phyloP scores from a whole-genome alignment of 2,888 invertebrate species.

The Spilarctia lutea region DNA sequence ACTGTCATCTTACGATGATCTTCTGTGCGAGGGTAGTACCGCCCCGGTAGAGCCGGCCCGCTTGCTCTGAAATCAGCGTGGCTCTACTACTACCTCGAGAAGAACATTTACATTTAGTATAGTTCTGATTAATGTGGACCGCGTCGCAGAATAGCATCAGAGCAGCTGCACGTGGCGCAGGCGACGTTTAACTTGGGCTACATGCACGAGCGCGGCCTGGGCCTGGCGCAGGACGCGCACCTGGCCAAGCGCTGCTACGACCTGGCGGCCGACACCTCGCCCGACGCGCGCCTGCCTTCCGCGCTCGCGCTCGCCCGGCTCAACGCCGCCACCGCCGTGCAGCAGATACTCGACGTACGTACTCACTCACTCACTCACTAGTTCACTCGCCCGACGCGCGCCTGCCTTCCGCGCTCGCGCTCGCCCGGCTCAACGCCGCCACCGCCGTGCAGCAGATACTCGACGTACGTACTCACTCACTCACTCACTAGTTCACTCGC shows the following conservation, averaged over 20 bases:
- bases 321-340: conserved; percentile 85
- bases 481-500: not conserved
- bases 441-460: not conserved
- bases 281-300: conserved; percentile 97
- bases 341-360: conserved; percentile 46
- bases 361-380: not conserved
- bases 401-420: conserved; percentile 78
- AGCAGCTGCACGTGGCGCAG: conserved; percentile 98
- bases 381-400: not conserved
- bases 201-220: conserved; percentile 99
- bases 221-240: conserved; percentile 95
- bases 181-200: conserved; percentile 99
- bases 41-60: too few relatives aligned
- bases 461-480: not conserved
- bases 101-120: too few relatives aligned
- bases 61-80: too few relatives aligned
- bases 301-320: conserved; percentile 95
- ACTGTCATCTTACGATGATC: too few relatives aligned
- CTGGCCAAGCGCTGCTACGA: conserved; percentile 99
- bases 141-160: conserved; percentile 75
- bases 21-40: too few relatives aligned
- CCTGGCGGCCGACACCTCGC: conserved; percentile 91
- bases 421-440: too few relatives aligned
- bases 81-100: too few relatives aligned
- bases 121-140: not conserved